Conservation (phyloP, 2,888 invertebrate genomes). For the Hirtodrosophila duncani region DNA sequence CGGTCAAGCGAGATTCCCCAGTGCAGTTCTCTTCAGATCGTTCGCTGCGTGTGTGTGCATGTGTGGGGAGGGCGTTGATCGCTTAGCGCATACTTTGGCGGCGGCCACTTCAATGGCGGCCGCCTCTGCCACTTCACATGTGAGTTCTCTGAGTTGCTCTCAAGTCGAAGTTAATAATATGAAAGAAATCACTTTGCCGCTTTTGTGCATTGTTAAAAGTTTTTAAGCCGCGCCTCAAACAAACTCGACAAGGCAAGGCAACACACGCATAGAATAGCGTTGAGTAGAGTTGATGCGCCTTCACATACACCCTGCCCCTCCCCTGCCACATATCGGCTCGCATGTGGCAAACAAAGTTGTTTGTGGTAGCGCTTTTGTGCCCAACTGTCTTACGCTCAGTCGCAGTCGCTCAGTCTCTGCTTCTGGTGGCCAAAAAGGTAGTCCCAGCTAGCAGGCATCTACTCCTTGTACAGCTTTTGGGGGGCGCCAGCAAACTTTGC, state of each 20-base stretch:
- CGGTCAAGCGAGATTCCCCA: constrained; percentile 2
- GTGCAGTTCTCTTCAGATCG: too few species aligned
- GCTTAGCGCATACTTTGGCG: too few species aligned
- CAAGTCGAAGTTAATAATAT: constrained; percentile 74
- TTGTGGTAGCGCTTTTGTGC: constrained; percentile 70
- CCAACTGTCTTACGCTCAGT: constrained; percentile 8
- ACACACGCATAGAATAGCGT: background rate
- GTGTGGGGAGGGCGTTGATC: too few species aligned
- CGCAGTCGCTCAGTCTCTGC: background rate
- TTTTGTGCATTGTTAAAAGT: constrained; percentile 75
- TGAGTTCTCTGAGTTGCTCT: too few species aligned
- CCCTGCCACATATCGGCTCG: constrained; percentile 24
- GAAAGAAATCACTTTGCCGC: constrained; percentile 73
- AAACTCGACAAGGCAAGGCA: constrained; percentile 17
- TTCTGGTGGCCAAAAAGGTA: constrained; percentile 31
- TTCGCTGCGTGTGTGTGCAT: too few species aligned
- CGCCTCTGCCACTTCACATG: constrained; percentile 27
- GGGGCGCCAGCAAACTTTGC: constrained; percentile 63
- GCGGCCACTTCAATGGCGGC: constrained; percentile 32
- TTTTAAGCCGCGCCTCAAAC: constrained; percentile 72
- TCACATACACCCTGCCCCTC: constrained; percentile 4
- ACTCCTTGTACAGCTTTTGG: constrained; percentile 10
- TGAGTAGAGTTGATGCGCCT: background rate
- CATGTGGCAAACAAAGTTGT: constrained; percentile 70
- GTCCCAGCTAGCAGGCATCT: constrained; percentile 7